Evolutionary conservation across 2,113 vertebrate genomes (phyloP).

Genomic region (Tauraco erythrolophus): DNA sequence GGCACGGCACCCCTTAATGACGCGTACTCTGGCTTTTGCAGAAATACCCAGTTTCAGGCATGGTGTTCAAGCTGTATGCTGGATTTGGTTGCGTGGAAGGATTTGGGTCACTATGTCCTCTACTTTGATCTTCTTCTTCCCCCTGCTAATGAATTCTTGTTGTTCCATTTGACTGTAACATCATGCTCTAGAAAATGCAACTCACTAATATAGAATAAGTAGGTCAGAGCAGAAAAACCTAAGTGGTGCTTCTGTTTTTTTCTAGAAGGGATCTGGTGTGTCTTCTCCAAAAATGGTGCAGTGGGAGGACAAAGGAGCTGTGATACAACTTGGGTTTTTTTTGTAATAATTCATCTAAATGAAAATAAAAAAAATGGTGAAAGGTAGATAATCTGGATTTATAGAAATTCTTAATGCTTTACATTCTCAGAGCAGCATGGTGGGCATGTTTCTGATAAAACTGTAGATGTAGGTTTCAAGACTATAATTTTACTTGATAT

Average conservation of each 20-base stretch:
- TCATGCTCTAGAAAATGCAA: not conserved
- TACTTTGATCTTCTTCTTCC: conserved; percentile 49
- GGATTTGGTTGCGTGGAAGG: conserved; percentile 31
- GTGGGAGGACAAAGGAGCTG: not conserved
- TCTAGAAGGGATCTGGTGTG: not conserved
- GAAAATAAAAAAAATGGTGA: not conserved
- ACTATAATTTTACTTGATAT: not conserved
- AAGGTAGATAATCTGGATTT: not conserved
- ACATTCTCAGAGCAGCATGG: not conserved
- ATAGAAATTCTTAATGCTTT: not conserved
- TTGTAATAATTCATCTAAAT: not conserved
- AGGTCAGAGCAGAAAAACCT: not conserved
- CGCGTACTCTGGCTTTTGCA: not conserved
- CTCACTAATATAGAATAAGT: not conserved
- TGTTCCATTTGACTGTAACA: not conserved
- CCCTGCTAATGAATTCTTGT: not conserved
- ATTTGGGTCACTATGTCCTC: conserved; percentile 62
- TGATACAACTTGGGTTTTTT: not conserved
- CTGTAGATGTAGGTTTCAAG: not conserved
- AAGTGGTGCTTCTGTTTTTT: not conserved
- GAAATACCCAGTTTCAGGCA: not conserved
- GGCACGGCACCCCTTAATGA: not conserved
- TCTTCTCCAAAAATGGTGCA: not conserved
- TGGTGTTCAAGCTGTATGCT: not conserved
- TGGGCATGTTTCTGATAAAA: not conserved